Evolutionary conservation across 2,113 vertebrate genomes (phyloP).

Genomic region (Amblyornis subalaris): DNA sequence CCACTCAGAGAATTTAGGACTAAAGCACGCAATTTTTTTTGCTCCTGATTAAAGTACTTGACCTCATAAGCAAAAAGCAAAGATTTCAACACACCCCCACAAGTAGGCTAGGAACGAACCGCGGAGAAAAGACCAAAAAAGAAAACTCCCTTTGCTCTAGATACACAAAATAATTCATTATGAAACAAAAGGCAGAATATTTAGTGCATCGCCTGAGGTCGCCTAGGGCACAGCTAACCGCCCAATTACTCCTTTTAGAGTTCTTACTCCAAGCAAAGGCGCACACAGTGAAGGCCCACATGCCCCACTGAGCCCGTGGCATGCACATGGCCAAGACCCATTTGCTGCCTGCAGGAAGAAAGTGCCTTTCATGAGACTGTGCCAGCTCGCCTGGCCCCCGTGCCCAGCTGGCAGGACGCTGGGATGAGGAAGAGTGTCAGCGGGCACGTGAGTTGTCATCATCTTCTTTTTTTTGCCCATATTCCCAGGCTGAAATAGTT

Average conservation of each 20-base stretch:
- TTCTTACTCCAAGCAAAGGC: neutral
- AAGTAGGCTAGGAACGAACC: constrained; percentile 19
- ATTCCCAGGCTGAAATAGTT: neutral
- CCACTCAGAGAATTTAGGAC: constrained; percentile 41
- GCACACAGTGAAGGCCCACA: fast-evolving
- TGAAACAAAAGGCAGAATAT: constrained; percentile 43
- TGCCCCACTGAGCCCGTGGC: neutral
- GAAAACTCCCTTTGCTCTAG: constrained; percentile 13
- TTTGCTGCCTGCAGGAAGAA: neutral
- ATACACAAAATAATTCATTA: constrained; percentile 42
- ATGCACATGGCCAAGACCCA: fast-evolving
- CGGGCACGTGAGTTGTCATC: fast-evolving
- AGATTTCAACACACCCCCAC: constrained; percentile 41
- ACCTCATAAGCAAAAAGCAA: constrained; percentile 55
- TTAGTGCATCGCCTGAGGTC: neutral
- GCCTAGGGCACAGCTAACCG: neutral
- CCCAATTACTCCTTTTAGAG: neutral
- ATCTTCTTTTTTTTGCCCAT: neutral
- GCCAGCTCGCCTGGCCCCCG: fast-evolving
- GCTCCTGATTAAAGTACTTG: constrained; percentile 60
- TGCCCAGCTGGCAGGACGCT: neutral
- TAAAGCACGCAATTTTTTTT: constrained; percentile 36
- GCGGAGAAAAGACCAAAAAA: neutral
- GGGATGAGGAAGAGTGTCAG: neutral
- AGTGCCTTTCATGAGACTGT: fast-evolving